These are phyloP conservation scores for Gopherus evgoodei DNA, from an alignment of 2,113 vertebrate species.

Conservation along the genomic window DNA sequence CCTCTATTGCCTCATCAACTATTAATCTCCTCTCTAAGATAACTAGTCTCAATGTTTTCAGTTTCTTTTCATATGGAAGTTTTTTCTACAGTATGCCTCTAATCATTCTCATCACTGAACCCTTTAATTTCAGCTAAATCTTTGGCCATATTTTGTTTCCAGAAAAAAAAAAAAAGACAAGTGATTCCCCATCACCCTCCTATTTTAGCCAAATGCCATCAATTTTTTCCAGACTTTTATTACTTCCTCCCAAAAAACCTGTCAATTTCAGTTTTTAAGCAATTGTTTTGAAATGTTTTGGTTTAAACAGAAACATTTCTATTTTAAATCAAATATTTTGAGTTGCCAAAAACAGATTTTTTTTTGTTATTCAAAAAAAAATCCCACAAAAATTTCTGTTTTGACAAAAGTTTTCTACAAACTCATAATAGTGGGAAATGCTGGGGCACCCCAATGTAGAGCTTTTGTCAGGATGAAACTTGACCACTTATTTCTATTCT, in stretches of 20 bases:
- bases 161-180: neutral
- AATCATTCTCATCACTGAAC: neutral
- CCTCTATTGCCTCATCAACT: neutral
- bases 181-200: neutral
- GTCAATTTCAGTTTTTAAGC: neutral
- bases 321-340: neutral
- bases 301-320: neutral
- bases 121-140: neutral
- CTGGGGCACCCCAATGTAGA: neutral
- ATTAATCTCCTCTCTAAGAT: neutral
- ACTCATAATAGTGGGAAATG: neutral
- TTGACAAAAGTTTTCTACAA: neutral
- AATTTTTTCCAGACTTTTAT: neutral
- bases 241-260: neutral
- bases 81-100: neutral
- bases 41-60: accelerated
- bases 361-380: neutral
- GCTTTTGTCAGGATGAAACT: neutral
- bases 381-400: neutral
- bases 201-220: too few species aligned
- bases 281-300: neutral
- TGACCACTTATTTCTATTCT: neutral
- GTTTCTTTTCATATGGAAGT: neutral
- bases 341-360: neutral
- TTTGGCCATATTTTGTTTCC: neutral